These are phyloP conservation scores for Zaprionus tsacasi DNA, from an alignment of 1,140 invertebrate genomes.

Conservation along the genomic window DNA sequence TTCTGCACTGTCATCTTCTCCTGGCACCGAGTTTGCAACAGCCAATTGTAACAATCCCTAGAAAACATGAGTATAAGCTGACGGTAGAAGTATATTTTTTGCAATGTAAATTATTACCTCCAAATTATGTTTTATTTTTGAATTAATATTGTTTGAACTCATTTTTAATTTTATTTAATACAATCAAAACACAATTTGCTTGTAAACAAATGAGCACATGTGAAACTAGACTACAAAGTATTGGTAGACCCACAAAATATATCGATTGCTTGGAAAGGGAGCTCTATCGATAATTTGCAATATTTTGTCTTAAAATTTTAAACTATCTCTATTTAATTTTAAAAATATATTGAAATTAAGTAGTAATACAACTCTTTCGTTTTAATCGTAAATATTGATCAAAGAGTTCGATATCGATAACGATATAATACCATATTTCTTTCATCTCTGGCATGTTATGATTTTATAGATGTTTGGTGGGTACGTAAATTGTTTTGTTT, in stretches of 20 bases:
- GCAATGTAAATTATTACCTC: slow-evolving; percentile 30
- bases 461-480: slow-evolving; percentile 36
- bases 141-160: slow-evolving; percentile 21
- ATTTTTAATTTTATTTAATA: slow-evolving; percentile 23
- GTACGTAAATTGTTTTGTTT: slow-evolving; percentile 38
- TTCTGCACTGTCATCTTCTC: neutral
- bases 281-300: neutral
- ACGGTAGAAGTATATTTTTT: too few species aligned
- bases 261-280: neutral
- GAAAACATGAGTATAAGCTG: neutral
- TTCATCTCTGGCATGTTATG: slow-evolving; percentile 30
- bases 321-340: too few species aligned
- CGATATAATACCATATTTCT: neutral
- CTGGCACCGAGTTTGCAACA: slow-evolving; percentile 27
- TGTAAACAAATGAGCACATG: slow-evolving; percentile 6
- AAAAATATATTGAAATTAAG: neutral
- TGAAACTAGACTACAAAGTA: neutral
- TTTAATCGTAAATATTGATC: neutral
- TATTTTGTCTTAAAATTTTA: too few species aligned
- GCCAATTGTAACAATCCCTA: slow-evolving; percentile 57
- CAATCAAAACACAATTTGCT: neutral
- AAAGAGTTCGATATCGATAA: neutral
- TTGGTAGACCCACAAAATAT: neutral
- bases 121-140: slow-evolving; percentile 48
- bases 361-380: neutral